Base-by-base conservation (phyloP, 1,140 invertebrate species). In the Apis cerana region DNA sequence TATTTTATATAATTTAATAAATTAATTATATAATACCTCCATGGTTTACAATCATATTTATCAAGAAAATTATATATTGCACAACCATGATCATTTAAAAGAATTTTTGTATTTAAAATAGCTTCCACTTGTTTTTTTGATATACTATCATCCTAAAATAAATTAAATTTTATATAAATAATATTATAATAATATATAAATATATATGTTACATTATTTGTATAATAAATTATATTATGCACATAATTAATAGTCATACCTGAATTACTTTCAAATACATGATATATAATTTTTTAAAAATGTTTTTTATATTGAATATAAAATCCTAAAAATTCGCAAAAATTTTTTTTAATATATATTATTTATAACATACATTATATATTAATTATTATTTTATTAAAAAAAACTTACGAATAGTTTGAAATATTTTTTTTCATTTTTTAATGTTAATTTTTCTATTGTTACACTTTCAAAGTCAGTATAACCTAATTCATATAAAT, bases 41-140 rank as follows among this genome's bases (percentile, higher is more conserved):
- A 90, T 71, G 72, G 65, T 52, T 58, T 83, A 52, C 52, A 56
- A 48, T 88, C 68, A 75, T 85, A 56, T 50, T 89, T 74, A 15
- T 76, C 72, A 58, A 91, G 7, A n/a, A 91, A 87, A 68, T 75
- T 85, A 74, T 90, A 75, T 80, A 94, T 90, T 9, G 62, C 76
- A 64, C 13, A 80, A 69, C 86, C 85, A 88, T 94, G 93, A 88
- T 94, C 93, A 76, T 90, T 91, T n/a, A 93, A 84, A 23, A 94
- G 87, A 75, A 90, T 72, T 62, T 93, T 84, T 19, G 91, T 59
- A 76, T 85, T 82, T 67, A 92, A 90, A 86, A 94, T 93, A 23
- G 72, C 69, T 71, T 83, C 21, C 11, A 93, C 77, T 76, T 92
- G 88, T 82, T 91, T 85, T 50, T 84, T 67, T 50, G 59, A 85